Evolutionary conservation across 2,888 invertebrate species (phyloP), one percentile per base, ranked within the genome.

Genomic region (Protonemura montana): DNA sequence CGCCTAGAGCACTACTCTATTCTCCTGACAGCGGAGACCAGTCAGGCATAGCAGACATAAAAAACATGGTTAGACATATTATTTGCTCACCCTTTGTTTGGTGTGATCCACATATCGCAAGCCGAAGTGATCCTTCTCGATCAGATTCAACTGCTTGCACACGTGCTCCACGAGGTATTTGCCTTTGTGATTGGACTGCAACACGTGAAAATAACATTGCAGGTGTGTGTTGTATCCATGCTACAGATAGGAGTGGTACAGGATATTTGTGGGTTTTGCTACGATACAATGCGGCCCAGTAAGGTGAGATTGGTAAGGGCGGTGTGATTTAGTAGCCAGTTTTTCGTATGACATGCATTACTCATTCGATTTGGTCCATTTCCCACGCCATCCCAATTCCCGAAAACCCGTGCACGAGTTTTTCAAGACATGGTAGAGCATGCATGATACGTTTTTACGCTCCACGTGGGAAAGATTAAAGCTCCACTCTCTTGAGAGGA

Each of bases 91-190:
- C 93, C 98, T 94, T 92, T 98, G 97, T 89, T 97, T 96, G 89
- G 95, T 94, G 87, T 94, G 93, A 92, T 98, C 98, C 89, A 98
- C 97, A 94, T 96, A 98, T 88, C 98, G 95, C 88, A 98, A 93
- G 16, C 98, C 98, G 91, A 98, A 97, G 92, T 98, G 98, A 92
- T 98, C 98, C 90, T 96, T 97, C 92, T 98, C 98, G 88, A 96
- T 94, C 88, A 98, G 95, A 92, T 97, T 97, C 89, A 98, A 93
- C 91, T 97, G 96, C 90, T 96, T 95, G 92, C 98, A 98, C 88
- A 98, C 96, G 93, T 96, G 95, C 91, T 98, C 98, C 91, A 98
- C 93, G 89, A 98, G 93, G 92, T 95, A 96, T 92, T 96, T 96
- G 88, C 98, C 98, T 92, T 97, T 98, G 91, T 97, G 95, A 91